A percentile compares a stretch with the other conserved stretches of the same genome.
phyloP scores from a whole-genome alignment of 2,888 invertebrate species.

The Neuroscelio doddi region DNA sequence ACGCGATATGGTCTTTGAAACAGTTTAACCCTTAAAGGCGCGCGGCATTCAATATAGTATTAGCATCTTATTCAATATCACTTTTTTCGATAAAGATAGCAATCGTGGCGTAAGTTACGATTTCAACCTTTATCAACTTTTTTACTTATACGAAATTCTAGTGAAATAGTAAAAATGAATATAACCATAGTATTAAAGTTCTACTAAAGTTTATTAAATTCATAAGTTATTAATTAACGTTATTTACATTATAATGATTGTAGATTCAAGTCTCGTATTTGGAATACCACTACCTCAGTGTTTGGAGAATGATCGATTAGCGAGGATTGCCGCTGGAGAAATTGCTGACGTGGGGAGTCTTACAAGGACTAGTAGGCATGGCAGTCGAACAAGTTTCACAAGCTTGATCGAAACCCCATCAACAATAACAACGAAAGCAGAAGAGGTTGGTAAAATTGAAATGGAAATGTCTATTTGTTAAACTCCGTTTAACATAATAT shows the following conservation, averaged over 20 bases:
- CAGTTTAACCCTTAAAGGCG: too few species aligned
- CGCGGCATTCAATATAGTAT: too few species aligned
- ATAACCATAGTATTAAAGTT: too few species aligned
- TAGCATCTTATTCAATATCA: too few species aligned
- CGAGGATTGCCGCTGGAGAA: constrained; percentile 71
- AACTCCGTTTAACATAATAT: not conserved
- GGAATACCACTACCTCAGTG: constrained; percentile 89
- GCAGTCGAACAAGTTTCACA: constrained; percentile 83
- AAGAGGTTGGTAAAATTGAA: constrained; percentile 75
- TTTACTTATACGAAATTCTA: too few species aligned
- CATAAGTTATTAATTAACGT: not conserved
- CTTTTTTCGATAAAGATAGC: too few species aligned
- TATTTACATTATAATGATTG: constrained; percentile 14
- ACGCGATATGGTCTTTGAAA: too few species aligned
- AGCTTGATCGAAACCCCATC: constrained; percentile 77
- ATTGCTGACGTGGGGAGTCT: constrained; percentile 63
- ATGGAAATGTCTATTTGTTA: not conserved
- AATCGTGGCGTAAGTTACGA: too few species aligned
- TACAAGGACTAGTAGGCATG: constrained; percentile 74
- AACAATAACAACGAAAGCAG: constrained; percentile 69
- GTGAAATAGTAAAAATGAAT: not conserved
- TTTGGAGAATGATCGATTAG: constrained; percentile 83
- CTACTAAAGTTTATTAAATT: too few species aligned
- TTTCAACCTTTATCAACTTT: too few species aligned
- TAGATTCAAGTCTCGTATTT: constrained; percentile 78